Base-by-base conservation (phyloP, 1,140 invertebrate species). In the Ceratosolen fusciceps region DNA sequence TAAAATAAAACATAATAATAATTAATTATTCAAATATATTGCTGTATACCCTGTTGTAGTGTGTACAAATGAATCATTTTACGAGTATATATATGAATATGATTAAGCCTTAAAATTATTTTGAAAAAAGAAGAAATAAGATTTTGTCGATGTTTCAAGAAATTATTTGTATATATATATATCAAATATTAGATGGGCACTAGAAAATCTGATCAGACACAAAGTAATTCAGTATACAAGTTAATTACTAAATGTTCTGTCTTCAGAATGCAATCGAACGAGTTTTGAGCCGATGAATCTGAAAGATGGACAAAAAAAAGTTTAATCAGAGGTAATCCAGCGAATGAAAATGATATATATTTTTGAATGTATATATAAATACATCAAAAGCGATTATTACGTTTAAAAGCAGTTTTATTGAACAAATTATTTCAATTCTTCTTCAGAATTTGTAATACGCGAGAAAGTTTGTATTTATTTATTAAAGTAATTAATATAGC, bases 241-340 rank as follows among this genome's bases (percentile, higher is more conserved):
- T 39, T 34, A 67, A 74, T 79, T 79, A 58, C 70, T 47, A 56
- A 70, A 74, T 58, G 62, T 47, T 68, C 62, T 56, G 60, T 29
- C 56, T 60, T 77, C 58, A 58, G 62, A 77, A 78, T 19, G 74
- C 39, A 47, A 71, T 77, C 71, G 60, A 79, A 68, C 72, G 72
- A 74, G 70, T 68, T 74, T 73, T 54, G 2, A 37, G 34, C 29
- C 24, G 19, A 26, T 47, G 52, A 29, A 26, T 24, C 62, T 71
- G n/a, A 21, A 39, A 68, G 43, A 58, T 68, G 74, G 78, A 70
- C 62, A 56, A 77, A 79, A 79, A 78, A 65, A 62, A 71, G n/a
- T 37, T 58, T 62, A 76, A 77, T 79, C 24, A 49, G 21, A 47
- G 60, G 47, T n/a, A 56, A 10, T 56, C 37, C 1, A 67, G 29